Evolutionary conservation across 1,140 invertebrate species (phyloP).

Genomic region (Dolichoris vasculosae): DNA sequence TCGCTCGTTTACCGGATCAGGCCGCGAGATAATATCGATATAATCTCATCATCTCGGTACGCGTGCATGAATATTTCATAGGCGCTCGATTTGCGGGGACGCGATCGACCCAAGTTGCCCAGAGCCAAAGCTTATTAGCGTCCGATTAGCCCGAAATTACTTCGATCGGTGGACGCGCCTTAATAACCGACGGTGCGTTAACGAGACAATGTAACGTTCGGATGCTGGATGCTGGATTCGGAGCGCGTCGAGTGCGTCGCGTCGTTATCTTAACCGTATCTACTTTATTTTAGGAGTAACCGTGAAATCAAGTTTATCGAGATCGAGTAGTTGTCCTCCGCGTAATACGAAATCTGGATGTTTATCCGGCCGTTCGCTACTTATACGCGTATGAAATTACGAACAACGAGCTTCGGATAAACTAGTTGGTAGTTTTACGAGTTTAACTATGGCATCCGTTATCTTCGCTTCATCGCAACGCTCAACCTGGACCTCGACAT

Average conservation of each 20-base stretch:
- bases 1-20: not conserved
- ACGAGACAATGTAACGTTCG: too few species aligned
- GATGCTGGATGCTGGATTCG: too few species aligned
- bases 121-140: conserved; percentile 44
- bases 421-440: not conserved
- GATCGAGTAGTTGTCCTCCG: too few species aligned
- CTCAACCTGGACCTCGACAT: not conserved
- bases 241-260: too few species aligned
- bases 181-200: too few species aligned
- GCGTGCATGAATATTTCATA: conserved; percentile 57
- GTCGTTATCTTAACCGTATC: too few species aligned
- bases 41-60: conserved; percentile 7
- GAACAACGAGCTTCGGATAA: not conserved
- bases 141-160: conserved; percentile 38
- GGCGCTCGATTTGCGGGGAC: not conserved
- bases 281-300: too few species aligned
- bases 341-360: not conserved
- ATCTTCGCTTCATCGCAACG: not conserved
- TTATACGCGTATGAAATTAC: not conserved
- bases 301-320: too few species aligned
- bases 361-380: not conserved
- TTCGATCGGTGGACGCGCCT: too few species aligned
- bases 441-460: not conserved
- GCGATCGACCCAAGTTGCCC: too few species aligned
- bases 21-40: conserved; percentile 25